A percentile compares a stretch with the other conserved stretches of the same genome.
These are phyloP conservation scores for Percina caprodes DNA, from an alignment of 2,113 vertebrate species.

Conservation along the genomic window DNA sequence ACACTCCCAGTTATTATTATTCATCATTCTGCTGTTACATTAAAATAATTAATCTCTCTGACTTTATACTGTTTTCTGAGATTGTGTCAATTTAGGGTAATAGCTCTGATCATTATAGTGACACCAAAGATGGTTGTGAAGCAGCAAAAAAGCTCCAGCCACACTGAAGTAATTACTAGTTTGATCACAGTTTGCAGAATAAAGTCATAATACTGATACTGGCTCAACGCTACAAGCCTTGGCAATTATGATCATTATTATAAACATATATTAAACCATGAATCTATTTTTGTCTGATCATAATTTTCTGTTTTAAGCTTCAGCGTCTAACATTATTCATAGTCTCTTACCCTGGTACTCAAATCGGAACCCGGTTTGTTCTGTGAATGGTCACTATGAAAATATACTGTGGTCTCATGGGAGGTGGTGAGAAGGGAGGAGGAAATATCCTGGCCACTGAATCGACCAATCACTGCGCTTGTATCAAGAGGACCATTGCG, in stretches of 20 bases:
- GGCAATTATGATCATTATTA: conserved; percentile 37
- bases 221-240: conserved; percentile 15
- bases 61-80: conserved; percentile 2
- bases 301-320: conserved; percentile 6
- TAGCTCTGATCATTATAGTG: conserved; percentile 15
- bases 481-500: conserved; percentile 95
- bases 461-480: conserved; percentile 92
- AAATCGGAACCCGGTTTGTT: conserved; percentile 96
- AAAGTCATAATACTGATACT: conserved; percentile 30
- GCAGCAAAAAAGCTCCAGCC: conserved; percentile 10
- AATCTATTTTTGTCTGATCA: conserved; percentile 25
- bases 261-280: conserved; percentile 25
- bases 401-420: conserved; percentile 94
- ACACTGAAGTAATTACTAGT: conserved; percentile 19
- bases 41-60: conserved; percentile 8
- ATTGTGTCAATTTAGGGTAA: conserved; percentile 27
- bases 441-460: conserved; percentile 90
- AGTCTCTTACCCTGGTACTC: conserved; percentile 93
- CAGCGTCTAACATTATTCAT: background rate
- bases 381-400: conserved; percentile 98
- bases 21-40: background rate
- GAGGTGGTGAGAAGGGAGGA: conserved; percentile 93
- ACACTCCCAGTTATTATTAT: conserved; percentile 17
- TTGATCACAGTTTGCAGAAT: conserved; percentile 27
- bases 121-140: conserved; percentile 22